These are phyloP conservation scores for Dromococcyx pavoninus DNA, from an alignment of 2,797 vertebrate genomes.

Conservation along the genomic window DNA sequence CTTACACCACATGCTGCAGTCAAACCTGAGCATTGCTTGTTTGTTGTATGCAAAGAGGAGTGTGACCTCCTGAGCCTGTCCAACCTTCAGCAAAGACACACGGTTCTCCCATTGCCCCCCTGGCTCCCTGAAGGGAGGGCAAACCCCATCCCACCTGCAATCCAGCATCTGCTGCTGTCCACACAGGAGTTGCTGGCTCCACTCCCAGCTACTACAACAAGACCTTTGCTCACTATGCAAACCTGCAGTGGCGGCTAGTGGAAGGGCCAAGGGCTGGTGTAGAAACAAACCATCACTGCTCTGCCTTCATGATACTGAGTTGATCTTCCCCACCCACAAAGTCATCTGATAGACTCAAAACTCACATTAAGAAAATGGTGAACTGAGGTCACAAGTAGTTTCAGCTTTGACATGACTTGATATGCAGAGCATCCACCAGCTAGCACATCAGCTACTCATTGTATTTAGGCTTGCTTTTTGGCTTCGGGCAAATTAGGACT, in stretches of 20 bases:
- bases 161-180: no score
- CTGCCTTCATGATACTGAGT: neutral
- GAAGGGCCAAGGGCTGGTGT: neutral
- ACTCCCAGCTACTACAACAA: neutral
- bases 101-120: neutral
- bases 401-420: rapidly evolving
- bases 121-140: neutral
- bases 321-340: no score
- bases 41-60: neutral
- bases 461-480: no score
- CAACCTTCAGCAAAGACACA: rapidly evolving
- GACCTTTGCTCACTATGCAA: neutral
- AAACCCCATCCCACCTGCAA: neutral
- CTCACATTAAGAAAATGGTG: rapidly evolving
- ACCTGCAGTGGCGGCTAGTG: rapidly evolving
- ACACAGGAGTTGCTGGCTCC: rapidly evolving
- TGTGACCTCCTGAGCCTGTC: neutral
- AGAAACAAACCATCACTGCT: neutral
- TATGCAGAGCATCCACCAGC: no score
- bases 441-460: rapidly evolving
- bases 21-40: neutral
- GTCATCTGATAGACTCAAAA: neutral
- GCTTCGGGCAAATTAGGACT: neutral
- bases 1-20: rapidly evolving
- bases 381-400: neutral